phyloP scores from a whole-genome alignment of 2,888 invertebrate genomes.

The Atethmia centrago region DNA sequence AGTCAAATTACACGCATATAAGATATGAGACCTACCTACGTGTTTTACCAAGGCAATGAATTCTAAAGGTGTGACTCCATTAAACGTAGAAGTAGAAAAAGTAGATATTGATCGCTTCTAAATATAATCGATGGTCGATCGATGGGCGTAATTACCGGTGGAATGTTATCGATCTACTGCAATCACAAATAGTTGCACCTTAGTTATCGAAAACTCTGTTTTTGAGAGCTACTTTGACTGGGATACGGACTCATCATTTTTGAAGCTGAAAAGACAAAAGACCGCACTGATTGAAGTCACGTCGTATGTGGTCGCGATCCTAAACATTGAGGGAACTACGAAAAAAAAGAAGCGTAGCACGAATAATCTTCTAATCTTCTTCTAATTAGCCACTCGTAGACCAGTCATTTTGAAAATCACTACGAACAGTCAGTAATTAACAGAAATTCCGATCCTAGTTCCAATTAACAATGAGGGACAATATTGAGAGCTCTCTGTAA shows the following conservation, averaged over 20 bases:
- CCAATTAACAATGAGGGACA: neutral
- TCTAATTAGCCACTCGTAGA: no score
- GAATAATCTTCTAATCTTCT: neutral
- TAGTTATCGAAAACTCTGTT: neutral
- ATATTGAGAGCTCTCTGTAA: constrained; percentile 5
- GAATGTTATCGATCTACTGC: no score
- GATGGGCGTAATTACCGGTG: neutral
- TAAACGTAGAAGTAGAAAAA: no score
- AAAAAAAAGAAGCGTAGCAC: neutral
- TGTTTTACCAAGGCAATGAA: neutral
- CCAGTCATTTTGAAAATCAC: neutral
- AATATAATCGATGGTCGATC: neutral
- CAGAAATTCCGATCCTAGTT: neutral
- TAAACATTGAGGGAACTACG: neutral
- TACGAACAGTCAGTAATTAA: neutral
- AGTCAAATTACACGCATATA: neutral
- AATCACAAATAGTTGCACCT: neutral
- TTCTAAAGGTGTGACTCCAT: neutral
- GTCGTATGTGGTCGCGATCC: neutral
- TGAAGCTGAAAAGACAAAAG: neutral
- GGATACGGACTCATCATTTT: neutral
- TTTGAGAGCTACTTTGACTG: neutral
- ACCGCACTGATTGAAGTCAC: neutral
- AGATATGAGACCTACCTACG: neutral
- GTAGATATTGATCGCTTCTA: neutral